Base-by-base conservation (phyloP, 2,797 vertebrate genomes). In the Cygnus olor region DNA sequence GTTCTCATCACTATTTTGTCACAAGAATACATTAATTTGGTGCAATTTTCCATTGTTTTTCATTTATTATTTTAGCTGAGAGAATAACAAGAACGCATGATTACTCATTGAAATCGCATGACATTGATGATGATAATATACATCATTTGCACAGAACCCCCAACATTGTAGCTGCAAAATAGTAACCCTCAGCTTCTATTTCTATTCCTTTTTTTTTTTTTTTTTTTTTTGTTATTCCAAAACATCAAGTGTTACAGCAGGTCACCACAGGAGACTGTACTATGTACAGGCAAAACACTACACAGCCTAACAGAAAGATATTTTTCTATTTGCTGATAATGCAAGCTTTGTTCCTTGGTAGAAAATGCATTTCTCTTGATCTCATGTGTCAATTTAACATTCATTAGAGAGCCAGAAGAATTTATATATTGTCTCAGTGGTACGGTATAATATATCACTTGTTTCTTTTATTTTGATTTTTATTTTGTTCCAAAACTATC, bases 71-170 rank as follows among this genome's bases (percentile, higher is more conserved):
- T 93, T 90, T 90, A 61, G 70, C 47, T 65, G 13, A 78, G 40
- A 87, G 28, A 90, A 19, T 90, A 88, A 89, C 68, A 86, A 96
- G 88, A 25, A 72, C 32, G 68, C 32, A 72, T 42, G 74, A 96
- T 91, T 91, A 81, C 32, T 25, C 60, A 89, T 65, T 82, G 78
- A 88, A 94, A 91, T 40, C 70, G 12, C 21, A 77, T 8, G 5
- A 54, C 28, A 47, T 42, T 88, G n/a, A 63, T 60, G 27, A 63
- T 90, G 32, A 65, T 74, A 83, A 84, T 10, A 7, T 6, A 60
- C 53, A 51, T 68, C 61, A 93, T 69, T 93, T 82, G 40, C 57
- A 76, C 30, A 89, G 74, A 88, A 69, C 2, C 14, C 12, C 20
- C 44, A 87, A 74, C 13, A 54, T 9, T 38, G 11, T 71, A 45